A percentile compares a stretch with the other conserved stretches of the same genome.
These are phyloP conservation scores for Salvelinus sp. DNA, from an alignment of 2,113 vertebrate species.

Conservation along the genomic window DNA sequence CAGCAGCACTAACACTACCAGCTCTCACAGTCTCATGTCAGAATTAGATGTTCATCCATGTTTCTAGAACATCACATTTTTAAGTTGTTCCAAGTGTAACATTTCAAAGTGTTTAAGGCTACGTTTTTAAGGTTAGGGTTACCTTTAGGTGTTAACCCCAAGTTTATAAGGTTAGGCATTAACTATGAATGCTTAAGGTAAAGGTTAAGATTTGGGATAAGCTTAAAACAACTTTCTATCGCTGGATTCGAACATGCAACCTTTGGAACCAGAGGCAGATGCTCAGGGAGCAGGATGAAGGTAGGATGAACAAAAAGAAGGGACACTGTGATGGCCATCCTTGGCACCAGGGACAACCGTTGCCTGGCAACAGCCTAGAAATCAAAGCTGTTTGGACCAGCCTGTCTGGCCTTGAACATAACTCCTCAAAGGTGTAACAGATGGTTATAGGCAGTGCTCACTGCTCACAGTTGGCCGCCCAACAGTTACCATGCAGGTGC, in stretches of 20 bases:
- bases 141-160: no score
- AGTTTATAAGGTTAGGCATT: background rate
- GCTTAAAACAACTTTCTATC: no score
- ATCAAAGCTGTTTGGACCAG: conserved; percentile 48
- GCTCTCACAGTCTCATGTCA: no score
- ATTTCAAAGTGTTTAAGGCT: no score
- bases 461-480: background rate
- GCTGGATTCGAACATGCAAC: no score
- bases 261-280: no score
- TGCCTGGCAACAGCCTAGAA: conserved; percentile 66
- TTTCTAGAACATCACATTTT: no score
- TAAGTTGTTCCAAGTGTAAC: no score
- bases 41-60: no score
- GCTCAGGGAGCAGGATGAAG: conserved; percentile 19
- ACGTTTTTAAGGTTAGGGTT: no score
- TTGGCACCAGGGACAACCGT: conserved; percentile 58
- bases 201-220: no score
- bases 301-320: conserved; percentile 15
- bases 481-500: background rate
- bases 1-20: no score
- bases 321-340: conserved; percentile 46
- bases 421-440: background rate
- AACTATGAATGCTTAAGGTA: background rate
- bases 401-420: conserved; percentile 39
- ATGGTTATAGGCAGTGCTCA: background rate